Percentiles rank a stretch among this genome's conserved stretches.
Conservation (phyloP, 2,797 vertebrate genomes). For the Phataginus tetradactyla region DNA sequence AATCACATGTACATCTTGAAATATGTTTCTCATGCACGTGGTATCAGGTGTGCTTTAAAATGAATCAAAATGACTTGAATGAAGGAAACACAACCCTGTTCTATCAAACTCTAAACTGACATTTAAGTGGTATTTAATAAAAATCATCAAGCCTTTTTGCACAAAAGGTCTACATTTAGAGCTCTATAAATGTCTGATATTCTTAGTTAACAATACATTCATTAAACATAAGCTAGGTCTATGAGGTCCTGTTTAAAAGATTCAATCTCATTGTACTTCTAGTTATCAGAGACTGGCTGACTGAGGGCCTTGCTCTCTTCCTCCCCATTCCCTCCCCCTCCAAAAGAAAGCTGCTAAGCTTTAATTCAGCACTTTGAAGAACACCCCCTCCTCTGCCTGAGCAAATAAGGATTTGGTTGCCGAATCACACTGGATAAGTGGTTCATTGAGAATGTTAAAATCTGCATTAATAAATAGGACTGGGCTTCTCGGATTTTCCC, state of each 20-base stretch:
- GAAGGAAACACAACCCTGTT: slow-evolving; percentile 12
- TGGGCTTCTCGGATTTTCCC: slow-evolving; percentile 84
- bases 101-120: slow-evolving; percentile 25
- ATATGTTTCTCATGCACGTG: neutral
- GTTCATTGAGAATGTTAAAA: slow-evolving; percentile 88
- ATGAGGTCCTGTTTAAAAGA: slow-evolving; percentile 51
- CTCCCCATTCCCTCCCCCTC: neutral
- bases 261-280: slow-evolving; percentile 14
- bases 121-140: neutral
- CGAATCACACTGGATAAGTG: slow-evolving; percentile 83
- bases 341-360: slow-evolving; percentile 65
- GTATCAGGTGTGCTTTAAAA: slow-evolving; percentile 31
- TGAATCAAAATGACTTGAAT: slow-evolving; percentile 3
- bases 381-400: slow-evolving; percentile 75
- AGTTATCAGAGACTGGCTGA: slow-evolving; percentile 60
- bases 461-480: slow-evolving; percentile 88
- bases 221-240: slow-evolving; percentile 52
- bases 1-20: slow-evolving; percentile 22
- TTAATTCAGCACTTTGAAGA: slow-evolving; percentile 84
- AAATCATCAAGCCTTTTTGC: slow-evolving; percentile 32
- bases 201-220: slow-evolving; percentile 50
- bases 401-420: slow-evolving; percentile 86
- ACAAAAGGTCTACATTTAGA: slow-evolving; percentile 13
- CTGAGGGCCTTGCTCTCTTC: slow-evolving; percentile 44
- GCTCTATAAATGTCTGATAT: slow-evolving; percentile 18